Evolutionary conservation across 1,140 invertebrate species (phyloP).

Genomic region (Antheraea mylitta): DNA sequence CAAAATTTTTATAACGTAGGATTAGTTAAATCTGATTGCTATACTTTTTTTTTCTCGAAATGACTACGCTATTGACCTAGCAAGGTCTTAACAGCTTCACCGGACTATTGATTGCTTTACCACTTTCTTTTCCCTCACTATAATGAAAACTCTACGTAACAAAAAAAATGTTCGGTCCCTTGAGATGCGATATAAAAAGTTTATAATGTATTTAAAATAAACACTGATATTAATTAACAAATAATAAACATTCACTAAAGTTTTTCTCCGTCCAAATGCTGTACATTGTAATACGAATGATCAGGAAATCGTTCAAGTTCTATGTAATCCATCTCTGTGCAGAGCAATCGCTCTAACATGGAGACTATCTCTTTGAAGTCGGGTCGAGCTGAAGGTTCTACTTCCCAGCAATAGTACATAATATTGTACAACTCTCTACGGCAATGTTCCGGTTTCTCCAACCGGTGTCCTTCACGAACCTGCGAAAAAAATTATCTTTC

Average conservation of each 20-base stretch:
- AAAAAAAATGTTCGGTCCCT: too few species aligned
- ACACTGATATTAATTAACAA: too few species aligned
- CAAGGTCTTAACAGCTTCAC: too few species aligned
- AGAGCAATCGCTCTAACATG: slow-evolving; percentile 88
- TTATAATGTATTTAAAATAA: too few species aligned
- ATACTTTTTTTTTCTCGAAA: too few species aligned
- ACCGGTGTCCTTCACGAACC: slow-evolving; percentile 90
- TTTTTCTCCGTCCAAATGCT: slow-evolving; percentile 92
- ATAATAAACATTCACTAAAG: slow-evolving; percentile 70
- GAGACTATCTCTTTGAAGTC: slow-evolving; percentile 89
- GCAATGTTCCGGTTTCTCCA: slow-evolving; percentile 94
- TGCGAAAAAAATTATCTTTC: slow-evolving; percentile 37
- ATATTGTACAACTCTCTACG: slow-evolving; percentile 94
- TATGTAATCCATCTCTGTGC: slow-evolving; percentile 95
- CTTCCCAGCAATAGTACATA: slow-evolving; percentile 96
- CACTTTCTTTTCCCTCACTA: too few species aligned
- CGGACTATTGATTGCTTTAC: too few species aligned
- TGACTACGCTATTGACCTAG: too few species aligned
- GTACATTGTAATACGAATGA: slow-evolving; percentile 95
- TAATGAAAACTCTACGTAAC: too few species aligned
- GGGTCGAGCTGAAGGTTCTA: slow-evolving; percentile 87
- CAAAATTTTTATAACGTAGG: too few species aligned
- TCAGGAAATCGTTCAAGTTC: slow-evolving; percentile 95
- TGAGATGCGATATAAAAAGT: too few species aligned
- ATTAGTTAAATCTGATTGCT: too few species aligned